Evolutionary conservation across 2,888 invertebrate genomes (phyloP).

Genomic region (Geotrupes spiniger): DNA sequence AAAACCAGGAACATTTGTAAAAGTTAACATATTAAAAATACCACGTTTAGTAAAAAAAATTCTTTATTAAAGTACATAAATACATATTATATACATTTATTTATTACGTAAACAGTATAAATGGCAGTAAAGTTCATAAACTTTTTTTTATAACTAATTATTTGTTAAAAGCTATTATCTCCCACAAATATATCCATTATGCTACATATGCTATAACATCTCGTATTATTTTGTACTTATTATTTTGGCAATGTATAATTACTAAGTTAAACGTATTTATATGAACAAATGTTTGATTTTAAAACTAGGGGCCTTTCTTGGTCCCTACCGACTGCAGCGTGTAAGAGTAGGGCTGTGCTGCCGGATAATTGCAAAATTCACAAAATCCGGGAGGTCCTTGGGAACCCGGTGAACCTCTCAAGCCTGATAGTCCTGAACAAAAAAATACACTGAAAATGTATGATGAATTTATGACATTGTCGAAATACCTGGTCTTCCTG

Average conservation of each 20-base stretch:
- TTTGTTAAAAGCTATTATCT: no score
- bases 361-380: constrained; percentile 62
- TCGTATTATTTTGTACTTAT: constrained; percentile 13
- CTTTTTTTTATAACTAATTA: no score
- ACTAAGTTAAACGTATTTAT: no score
- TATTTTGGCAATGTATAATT: constrained; percentile 18
- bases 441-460: constrained; percentile 4
- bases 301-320: constrained; percentile 56
- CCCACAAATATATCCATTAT: no score
- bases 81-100: no score
- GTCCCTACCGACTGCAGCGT: constrained; percentile 53
- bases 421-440: constrained; percentile 40
- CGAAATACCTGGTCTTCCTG: constrained; percentile 66
- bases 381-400: constrained; percentile 66
- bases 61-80: no score
- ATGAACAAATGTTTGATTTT: constrained; percentile 5
- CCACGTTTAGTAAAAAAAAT: no score
- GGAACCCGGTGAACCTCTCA: constrained; percentile 61
- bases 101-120: no score
- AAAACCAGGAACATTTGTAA: no score
- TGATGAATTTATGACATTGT: constrained; percentile 7
- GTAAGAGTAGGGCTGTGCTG: constrained; percentile 56
- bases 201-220: background rate
- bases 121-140: no score
- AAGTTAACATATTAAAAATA: no score